A percentile compares a stretch with the other conserved stretches of the same genome.
phyloP scores from a whole-genome alignment of 2,888 invertebrate species.

The Pseudococcus jackbeardsleyi region DNA sequence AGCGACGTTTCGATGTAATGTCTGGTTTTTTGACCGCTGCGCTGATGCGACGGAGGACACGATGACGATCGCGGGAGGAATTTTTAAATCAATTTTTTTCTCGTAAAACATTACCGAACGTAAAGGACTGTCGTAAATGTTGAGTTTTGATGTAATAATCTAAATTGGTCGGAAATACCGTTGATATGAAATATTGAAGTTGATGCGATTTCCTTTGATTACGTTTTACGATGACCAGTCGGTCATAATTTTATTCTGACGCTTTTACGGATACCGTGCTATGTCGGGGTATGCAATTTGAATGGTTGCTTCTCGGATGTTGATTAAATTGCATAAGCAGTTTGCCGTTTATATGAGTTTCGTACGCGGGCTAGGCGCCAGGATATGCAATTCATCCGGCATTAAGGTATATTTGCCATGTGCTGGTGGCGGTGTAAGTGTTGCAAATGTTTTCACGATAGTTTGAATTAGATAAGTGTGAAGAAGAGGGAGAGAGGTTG shows the following conservation, averaged over 20 bases:
- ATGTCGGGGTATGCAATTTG: slow-evolving; percentile 16
- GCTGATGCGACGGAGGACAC: not conserved
- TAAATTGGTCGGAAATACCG: slow-evolving; percentile 47
- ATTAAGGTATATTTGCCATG: not conserved
- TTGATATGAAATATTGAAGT: slow-evolving; percentile 44
- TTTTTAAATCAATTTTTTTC: slow-evolving; percentile 44
- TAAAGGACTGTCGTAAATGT: slow-evolving; percentile 24
- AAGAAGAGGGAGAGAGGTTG: not conserved
- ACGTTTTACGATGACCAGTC: slow-evolving; percentile 47
- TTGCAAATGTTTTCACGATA: not conserved
- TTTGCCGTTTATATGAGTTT: slow-evolving; percentile 21
- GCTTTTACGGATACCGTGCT: not conserved
- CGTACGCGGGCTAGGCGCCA: not conserved
- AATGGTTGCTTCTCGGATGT: slow-evolving; percentile 32
- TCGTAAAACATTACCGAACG: slow-evolving; percentile 39
- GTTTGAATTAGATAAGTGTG: slow-evolving; percentile 12
- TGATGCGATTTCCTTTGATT: slow-evolving; percentile 44
- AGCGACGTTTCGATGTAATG: slow-evolving; percentile 21
- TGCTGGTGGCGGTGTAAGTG: not conserved
- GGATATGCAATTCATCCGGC: not conserved
- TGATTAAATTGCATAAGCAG: slow-evolving; percentile 47
- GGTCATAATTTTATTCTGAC: slow-evolving; percentile 36
- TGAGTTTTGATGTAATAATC: slow-evolving; percentile 41
- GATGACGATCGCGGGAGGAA: not conserved
- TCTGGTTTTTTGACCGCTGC: slow-evolving; percentile 22